A percentile compares a stretch with the other conserved stretches of the same genome.
phyloP scores from a whole-genome alignment of 2,113 vertebrate genomes.

The Halcyon senegalensis region DNA sequence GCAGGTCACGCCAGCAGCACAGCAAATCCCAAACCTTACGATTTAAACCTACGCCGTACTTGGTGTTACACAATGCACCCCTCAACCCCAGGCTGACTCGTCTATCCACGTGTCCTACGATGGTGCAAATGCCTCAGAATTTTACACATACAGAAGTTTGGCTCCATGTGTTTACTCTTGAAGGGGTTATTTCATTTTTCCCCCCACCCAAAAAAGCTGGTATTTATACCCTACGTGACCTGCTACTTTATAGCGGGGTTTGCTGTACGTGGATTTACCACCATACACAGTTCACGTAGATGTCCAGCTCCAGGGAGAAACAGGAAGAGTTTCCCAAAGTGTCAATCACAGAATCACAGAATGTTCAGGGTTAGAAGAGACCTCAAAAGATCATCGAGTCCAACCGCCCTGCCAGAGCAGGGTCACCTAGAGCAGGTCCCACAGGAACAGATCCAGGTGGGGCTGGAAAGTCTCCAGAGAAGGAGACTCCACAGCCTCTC shows the following conservation, averaged over 20 bases:
- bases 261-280: not conserved
- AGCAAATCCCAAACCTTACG: not conserved
- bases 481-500: too few species aligned
- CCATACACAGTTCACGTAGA: not conserved
- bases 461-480: too few species aligned
- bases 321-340: not conserved
- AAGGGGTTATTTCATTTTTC: not conserved
- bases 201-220: not conserved
- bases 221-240: not conserved
- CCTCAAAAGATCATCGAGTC: too few species aligned
- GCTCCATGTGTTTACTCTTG: not conserved
- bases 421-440: too few species aligned
- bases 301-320: not conserved
- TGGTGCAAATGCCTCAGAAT: not conserved
- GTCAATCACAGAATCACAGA: too few species aligned
- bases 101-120: rapidly evolving
- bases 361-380: too few species aligned
- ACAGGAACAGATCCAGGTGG: too few species aligned
- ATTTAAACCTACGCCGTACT: too few species aligned
- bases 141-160: not conserved
- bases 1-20: not conserved
- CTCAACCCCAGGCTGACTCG: not conserved
- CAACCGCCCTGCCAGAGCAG: too few species aligned
- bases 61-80: not conserved
- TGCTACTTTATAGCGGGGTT: not conserved